These are phyloP conservation scores for Stegana nigrithorax DNA, from an alignment of 2,888 invertebrate genomes.

Conservation along the genomic window DNA sequence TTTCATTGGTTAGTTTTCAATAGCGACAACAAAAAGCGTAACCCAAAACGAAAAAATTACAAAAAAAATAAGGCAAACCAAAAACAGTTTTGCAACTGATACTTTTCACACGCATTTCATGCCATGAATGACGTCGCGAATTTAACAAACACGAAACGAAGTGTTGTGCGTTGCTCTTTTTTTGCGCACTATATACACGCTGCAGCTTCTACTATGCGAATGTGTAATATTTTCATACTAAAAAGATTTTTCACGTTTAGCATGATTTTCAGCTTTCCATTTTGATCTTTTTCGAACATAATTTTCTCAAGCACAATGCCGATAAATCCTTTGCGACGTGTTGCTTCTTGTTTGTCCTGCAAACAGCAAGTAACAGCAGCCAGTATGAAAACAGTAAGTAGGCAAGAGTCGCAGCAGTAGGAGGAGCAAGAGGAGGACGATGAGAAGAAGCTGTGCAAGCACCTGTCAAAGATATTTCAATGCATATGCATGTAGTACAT, in stretches of 20 bases:
- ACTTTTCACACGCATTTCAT: background rate
- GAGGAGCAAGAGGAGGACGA: no score
- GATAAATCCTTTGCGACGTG: background rate
- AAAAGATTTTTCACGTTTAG: no score
- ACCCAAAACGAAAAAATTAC: constrained; percentile 5
- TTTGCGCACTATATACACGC: background rate
- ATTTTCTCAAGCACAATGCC: background rate
- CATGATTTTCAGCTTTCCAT: background rate
- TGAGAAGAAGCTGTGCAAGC: no score
- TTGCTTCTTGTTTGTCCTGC: background rate
- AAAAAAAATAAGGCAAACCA: background rate
- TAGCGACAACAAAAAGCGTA: constrained; percentile 22
- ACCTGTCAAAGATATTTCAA: background rate
- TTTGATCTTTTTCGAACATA: background rate
- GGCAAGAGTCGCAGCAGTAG: no score
- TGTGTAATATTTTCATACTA: no score
- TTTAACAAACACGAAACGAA: background rate
- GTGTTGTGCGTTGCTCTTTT: background rate
- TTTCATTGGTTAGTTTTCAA: constrained; percentile 30
- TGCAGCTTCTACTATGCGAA: no score
- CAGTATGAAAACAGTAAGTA: no score
- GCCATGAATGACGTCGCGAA: background rate
- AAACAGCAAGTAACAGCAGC: no score
- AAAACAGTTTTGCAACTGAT: background rate
- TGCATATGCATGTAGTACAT: background rate